These are phyloP conservation scores for Drosophila kikkawai DNA, from an alignment of 1,140 invertebrate genomes.

Conservation along the genomic window DNA sequence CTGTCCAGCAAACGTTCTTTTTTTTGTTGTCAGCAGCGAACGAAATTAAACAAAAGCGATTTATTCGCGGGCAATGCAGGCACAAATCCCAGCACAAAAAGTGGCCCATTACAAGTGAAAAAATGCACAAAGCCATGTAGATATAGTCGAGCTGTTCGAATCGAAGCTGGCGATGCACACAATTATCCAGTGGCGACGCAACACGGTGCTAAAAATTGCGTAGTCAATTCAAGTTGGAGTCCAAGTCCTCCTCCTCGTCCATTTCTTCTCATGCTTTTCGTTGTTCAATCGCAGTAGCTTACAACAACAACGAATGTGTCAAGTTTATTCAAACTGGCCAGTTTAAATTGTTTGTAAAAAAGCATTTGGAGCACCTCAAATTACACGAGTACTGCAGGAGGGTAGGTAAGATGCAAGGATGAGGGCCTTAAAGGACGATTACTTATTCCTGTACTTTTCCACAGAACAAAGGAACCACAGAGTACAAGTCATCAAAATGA, in stretches of 20 bases:
- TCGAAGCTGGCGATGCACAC: conserved; percentile 12
- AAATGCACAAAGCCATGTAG: conserved; percentile 62
- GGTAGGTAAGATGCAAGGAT: conserved; percentile 10
- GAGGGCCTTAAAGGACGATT: conserved; percentile 5
- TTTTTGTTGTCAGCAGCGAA: conserved; percentile 34
- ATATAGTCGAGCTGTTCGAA: conserved; percentile 14
- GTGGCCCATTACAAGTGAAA: conserved; percentile 25
- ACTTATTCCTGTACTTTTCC: conserved; percentile 3
- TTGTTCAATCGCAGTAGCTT: conserved; percentile 3
- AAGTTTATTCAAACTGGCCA: conserved; percentile 9
- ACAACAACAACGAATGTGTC: conserved; percentile 8
- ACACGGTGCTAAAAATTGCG: conserved; percentile 72
- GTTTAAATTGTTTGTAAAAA: conserved; percentile 2
- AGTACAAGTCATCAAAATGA: conserved; percentile 66
- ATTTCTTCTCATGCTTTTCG: background rate
- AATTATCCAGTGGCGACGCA: conserved; percentile 58
- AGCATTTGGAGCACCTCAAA: background rate
- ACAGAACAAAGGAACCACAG: conserved; percentile 9
- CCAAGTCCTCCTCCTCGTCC: conserved; percentile 1
- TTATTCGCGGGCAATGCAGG: conserved; percentile 73
- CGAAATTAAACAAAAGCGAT: conserved; percentile 73
- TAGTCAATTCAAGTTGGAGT: conserved; percentile 39
- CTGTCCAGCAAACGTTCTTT: conserved; percentile 61
- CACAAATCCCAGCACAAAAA: conserved; percentile 59
- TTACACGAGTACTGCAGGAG: background rate